Evolutionary conservation across 2,797 vertebrate genomes (phyloP).

Genomic region (Pterois miles): DNA sequence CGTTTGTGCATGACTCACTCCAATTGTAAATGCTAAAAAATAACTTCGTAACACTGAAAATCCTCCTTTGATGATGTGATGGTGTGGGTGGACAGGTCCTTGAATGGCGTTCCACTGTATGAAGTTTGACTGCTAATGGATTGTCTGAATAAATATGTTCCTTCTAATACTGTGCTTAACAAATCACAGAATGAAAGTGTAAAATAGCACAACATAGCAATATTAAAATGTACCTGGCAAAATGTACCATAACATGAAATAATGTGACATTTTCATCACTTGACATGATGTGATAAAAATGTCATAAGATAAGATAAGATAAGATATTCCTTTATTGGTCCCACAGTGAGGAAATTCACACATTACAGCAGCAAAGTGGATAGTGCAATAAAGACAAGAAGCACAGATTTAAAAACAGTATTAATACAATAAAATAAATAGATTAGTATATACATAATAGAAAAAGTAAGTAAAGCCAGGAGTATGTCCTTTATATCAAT

Average conservation of each 20-base stretch:
- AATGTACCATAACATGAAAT: neutral
- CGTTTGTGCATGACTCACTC: slow-evolving; percentile 68
- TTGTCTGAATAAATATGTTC: slow-evolving; percentile 42
- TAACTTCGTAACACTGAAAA: slow-evolving; percentile 64
- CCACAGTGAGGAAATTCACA: too few species aligned
- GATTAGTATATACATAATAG: too few species aligned
- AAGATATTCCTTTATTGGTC: too few species aligned
- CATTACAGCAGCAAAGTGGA: too few species aligned
- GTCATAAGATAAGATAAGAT: too few species aligned
- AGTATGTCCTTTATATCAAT: too few species aligned
- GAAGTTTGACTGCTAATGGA: slow-evolving; percentile 37
- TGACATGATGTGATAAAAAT: neutral
- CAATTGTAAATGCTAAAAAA: slow-evolving; percentile 65
- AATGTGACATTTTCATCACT: neutral
- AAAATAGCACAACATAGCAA: neutral
- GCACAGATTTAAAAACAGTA: too few species aligned
- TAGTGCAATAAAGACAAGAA: too few species aligned
- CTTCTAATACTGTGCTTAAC: neutral
- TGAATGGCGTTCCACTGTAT: slow-evolving; percentile 51
- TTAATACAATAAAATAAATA: too few species aligned
- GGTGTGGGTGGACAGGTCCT: slow-evolving; percentile 69
- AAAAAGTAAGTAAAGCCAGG: too few species aligned
- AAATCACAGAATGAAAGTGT: neutral
- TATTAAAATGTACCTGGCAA: neutral
- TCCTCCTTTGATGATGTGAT: slow-evolving; percentile 67